These are phyloP conservation scores for Polia nebulosa DNA, from an alignment of 2,888 invertebrate genomes.

Conservation along the genomic window DNA sequence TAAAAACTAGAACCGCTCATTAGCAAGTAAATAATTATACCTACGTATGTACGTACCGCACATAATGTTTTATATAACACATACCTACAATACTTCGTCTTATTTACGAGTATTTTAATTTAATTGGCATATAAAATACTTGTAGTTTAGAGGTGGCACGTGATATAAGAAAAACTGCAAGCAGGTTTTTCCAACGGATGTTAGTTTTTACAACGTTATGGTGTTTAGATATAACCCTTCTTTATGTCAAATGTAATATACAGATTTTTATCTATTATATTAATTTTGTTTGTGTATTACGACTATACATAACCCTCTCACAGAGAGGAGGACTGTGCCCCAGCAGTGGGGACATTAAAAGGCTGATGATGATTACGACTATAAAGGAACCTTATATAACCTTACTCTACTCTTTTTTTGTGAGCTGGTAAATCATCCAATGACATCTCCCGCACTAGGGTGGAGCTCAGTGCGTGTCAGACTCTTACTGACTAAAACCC, in stretches of 20 bases:
- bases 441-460: too few species aligned
- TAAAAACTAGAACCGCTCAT: constrained; percentile 36
- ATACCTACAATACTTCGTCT: constrained; percentile 28
- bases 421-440: too few species aligned
- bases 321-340: too few species aligned
- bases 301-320: too few species aligned
- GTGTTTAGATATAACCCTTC: constrained; percentile 10
- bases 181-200: constrained; percentile 45
- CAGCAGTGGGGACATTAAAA: too few species aligned
- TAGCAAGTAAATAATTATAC: constrained; percentile 40
- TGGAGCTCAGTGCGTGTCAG: too few species aligned
- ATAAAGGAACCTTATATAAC: too few species aligned
- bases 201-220: constrained; percentile 30
- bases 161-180: constrained; percentile 50
- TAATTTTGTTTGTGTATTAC: too few species aligned
- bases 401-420: too few species aligned
- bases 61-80: constrained; percentile 13
- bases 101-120: constrained; percentile 36
- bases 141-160: constrained; percentile 36
- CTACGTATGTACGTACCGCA: constrained; percentile 15
- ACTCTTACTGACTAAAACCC: too few species aligned
- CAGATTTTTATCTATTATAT: too few species aligned
- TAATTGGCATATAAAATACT: constrained; percentile 45
- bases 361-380: too few species aligned
- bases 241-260: neutral